These are phyloP conservation scores for Oxystoma pomonae DNA, from an alignment of 2,888 invertebrate species.

Conservation along the genomic window DNA sequence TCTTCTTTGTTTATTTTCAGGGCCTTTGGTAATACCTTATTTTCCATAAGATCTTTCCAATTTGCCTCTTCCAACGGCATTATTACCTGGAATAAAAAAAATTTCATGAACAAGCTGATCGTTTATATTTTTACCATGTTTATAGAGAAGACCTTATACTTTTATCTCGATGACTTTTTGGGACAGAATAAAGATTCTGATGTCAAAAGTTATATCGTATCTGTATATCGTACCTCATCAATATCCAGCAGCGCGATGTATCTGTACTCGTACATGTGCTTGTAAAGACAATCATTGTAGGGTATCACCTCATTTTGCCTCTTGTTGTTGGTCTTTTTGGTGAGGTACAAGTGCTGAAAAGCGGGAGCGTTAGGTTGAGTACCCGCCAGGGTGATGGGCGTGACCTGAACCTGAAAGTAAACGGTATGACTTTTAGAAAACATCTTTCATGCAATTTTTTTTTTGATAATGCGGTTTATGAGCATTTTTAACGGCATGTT, in stretches of 20 bases:
- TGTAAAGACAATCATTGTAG: constrained; percentile 93
- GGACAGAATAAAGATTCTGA: no score
- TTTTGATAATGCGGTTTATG: no score
- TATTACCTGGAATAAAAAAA: constrained; percentile 48
- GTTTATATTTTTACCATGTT: neutral
- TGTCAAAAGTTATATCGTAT: no score
- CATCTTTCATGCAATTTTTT: no score
- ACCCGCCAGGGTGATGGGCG: constrained; percentile 59
- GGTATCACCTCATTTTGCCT: constrained; percentile 92
- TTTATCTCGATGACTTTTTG: no score
- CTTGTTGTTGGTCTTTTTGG: constrained; percentile 88
- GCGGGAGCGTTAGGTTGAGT: constrained; percentile 86
- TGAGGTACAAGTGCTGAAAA: constrained; percentile 83
- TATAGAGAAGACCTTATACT: no score
- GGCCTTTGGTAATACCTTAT: constrained; percentile 59
- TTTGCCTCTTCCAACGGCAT: constrained; percentile 73
- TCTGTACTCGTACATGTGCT: constrained; percentile 83
- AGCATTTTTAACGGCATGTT: no score
- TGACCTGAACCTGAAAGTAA: constrained; percentile 58
- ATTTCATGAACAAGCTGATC: neutral
- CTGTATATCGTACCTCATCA: no score
- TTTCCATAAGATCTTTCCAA: constrained; percentile 75
- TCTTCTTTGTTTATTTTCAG: constrained; percentile 62
- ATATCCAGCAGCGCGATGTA: constrained; percentile 87
- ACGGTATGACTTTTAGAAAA: no score